Base-by-base conservation (phyloP, 2,113 vertebrate species). In the Cryptotis parvus region DNA sequence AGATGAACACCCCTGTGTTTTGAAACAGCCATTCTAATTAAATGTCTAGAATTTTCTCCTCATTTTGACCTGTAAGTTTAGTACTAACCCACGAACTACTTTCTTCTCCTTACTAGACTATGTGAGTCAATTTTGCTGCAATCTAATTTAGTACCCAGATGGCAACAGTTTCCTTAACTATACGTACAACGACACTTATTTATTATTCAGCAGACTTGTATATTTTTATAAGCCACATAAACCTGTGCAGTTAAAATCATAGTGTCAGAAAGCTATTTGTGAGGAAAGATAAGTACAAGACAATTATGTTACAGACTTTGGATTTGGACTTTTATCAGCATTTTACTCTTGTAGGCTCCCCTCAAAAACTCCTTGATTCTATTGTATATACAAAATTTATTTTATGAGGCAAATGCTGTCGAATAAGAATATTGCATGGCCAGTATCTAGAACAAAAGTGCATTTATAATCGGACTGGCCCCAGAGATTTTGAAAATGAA, bases 141-240 rank as follows among this genome's bases (percentile, higher is more conserved):
- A 61, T 35, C 31, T 61, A 73, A 92, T 80, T 93, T 93, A 87
- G 65, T 12, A 41, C 10, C 20, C 4, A 31, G 20, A 83, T 41
- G n/a, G 3, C 70, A 87, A 89, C 41, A 4, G 18, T 49, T 84
- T 85, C n/a, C 43, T 49, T 87, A 84, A 37, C 7, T 4, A 81
- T 75, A n/a, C 74, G 26, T 11, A 31, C 45, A 84, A 14, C 41
- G 84, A 70, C 79, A 70, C 63, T 85, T 77, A 41, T 45, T 20
- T 45, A 58, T 88, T 92, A 58, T 88, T 85, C 35, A 61, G 39
- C 35, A 14, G n/a, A 4, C 15, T 90, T 80, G 37, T 11, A 0
- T 73, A 43, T 80, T 85, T 79, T 85, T 79, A 75, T 33, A 90
- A 75, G 26, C 14, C 83, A 79, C 18, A 86, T 93, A 75, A 84